Conservation (phyloP, 2,113 vertebrate species). For the Tupaia tana region DNA sequence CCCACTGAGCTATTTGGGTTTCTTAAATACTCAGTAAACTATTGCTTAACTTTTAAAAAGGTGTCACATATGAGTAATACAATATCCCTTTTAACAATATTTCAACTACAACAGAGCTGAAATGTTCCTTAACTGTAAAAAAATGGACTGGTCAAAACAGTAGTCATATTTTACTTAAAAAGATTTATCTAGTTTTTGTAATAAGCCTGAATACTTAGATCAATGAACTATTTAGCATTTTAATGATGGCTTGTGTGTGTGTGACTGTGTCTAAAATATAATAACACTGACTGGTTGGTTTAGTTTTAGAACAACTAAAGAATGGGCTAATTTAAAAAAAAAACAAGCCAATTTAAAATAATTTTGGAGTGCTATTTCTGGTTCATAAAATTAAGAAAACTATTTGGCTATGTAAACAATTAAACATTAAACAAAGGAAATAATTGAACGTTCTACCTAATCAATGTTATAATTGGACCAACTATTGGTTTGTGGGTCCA, state of each 20-base stretch:
- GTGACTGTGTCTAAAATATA: not conserved
- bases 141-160: not conserved
- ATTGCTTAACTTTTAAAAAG: not conserved
- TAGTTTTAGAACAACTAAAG: not conserved
- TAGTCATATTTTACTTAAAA: conserved; percentile 16
- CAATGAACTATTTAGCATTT: not conserved
- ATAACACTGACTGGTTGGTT: not conserved
- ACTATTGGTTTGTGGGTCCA: not conserved
- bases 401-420: not conserved
- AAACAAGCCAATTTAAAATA: not conserved
- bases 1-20: not conserved
- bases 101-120: not conserved
- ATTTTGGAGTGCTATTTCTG: not conserved
- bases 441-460: not conserved
- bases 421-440: not conserved
- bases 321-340: not conserved
- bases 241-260: not conserved
- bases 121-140: not conserved
- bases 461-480: not conserved
- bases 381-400: not conserved
- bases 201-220: not conserved
- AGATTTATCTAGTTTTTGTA: not conserved
- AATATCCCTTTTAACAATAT: not conserved
- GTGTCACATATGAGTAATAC: not conserved
- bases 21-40: not conserved